Evolutionary conservation across 2,888 invertebrate species (phyloP).

Genomic region (Drosophila stalkeri): DNA sequence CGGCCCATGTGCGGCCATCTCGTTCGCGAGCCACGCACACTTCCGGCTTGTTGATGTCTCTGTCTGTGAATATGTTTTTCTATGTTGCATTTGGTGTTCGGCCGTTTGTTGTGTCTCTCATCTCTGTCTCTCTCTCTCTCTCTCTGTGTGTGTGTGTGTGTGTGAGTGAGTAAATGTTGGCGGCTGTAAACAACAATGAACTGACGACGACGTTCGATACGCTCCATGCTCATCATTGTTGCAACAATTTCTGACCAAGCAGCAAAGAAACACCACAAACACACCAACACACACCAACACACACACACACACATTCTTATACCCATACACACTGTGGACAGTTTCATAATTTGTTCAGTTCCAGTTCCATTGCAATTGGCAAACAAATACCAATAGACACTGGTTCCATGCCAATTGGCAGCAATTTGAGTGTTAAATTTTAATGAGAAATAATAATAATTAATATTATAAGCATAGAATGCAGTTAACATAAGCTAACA

Average conservation of each 20-base stretch:
- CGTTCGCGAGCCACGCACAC: constrained; percentile 46
- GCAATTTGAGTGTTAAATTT: constrained; percentile 3
- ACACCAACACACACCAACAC: constrained; percentile 11
- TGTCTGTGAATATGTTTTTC: constrained; percentile 56
- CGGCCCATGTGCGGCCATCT: constrained; percentile 24
- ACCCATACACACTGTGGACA: constrained; percentile 27
- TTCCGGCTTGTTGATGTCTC: constrained; percentile 66
- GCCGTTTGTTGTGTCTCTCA: constrained; percentile 23
- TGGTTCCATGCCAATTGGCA: constrained; percentile 21
- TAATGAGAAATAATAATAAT: constrained; percentile 1
- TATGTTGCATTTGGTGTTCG: constrained; percentile 59
- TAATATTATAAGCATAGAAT: not conserved
- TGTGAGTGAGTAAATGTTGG: constrained; percentile 40
- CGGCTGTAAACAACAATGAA: constrained; percentile 75
- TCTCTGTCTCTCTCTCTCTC: constrained; percentile 6
- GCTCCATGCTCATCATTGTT: constrained; percentile 41
- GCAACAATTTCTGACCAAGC: constrained; percentile 56
- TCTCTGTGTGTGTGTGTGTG: constrained; percentile 25
- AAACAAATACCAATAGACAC: constrained; percentile 28
- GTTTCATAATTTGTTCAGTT: constrained; percentile 22
- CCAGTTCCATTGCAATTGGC: constrained; percentile 38
- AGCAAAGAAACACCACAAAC: constrained; percentile 16
- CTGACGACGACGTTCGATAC: constrained; percentile 55
- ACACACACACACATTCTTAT: constrained; percentile 11
- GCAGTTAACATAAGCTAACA: not conserved